Percentiles rank a stretch among this genome's conserved stretches.
phyloP scores from a whole-genome alignment of 2,888 invertebrate species.

The Athripsodes cinereus region DNA sequence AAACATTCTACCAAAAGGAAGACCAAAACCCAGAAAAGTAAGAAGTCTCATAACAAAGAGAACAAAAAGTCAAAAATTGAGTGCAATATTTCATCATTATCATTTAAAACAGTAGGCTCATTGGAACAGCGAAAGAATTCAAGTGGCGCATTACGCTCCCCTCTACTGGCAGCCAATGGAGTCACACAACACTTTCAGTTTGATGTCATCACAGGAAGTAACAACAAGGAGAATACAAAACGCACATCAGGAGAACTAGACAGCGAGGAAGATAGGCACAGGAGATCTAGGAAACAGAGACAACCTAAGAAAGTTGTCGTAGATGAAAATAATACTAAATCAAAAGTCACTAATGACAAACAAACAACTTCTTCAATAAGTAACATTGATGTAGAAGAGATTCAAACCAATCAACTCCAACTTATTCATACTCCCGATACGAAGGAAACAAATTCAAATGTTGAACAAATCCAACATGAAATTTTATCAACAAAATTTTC shows the following conservation, averaged over 20 bases:
- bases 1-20: constrained; percentile 30
- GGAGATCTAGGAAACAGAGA: constrained; percentile 44
- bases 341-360: background rate
- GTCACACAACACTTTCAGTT: constrained; percentile 23
- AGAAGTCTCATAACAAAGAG: constrained; percentile 26
- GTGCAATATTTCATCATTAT: constrained; percentile 42
- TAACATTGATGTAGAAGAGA: background rate
- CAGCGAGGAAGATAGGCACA: constrained; percentile 31
- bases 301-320: constrained; percentile 43
- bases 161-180: constrained; percentile 33
- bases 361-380: background rate
- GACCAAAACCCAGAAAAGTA: constrained; percentile 26
- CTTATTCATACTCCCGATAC: too few relatives aligned
- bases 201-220: constrained; percentile 2
- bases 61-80: constrained; percentile 35
- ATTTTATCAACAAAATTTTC: background rate
- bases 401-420: background rate
- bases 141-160: constrained; percentile 38
- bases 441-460: background rate
- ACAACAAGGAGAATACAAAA: background rate
- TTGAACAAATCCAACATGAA: background rate
- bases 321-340: constrained; percentile 2
- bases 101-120: constrained; percentile 39
- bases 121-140: constrained; percentile 39
- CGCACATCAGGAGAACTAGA: background rate